Percentiles rank a stretch among this genome's conserved stretches.
phyloP scores from a whole-genome alignment of 92 coral and sea anemone species.

The Desmophyllum pertusum region DNA sequence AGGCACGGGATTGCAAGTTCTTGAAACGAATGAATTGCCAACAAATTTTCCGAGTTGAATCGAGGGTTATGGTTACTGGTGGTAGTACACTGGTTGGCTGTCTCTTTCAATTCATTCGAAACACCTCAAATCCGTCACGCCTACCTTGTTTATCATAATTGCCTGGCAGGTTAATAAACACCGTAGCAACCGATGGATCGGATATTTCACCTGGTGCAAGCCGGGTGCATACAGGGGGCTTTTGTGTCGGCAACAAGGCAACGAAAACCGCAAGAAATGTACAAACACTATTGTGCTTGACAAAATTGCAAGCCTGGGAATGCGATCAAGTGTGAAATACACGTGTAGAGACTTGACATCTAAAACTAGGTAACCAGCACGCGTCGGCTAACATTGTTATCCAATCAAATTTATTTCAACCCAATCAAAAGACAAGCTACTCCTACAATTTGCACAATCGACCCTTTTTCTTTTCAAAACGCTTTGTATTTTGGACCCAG shows the following conservation, averaged over 20 bases:
- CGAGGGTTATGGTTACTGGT: background rate
- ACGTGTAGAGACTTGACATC: constrained; percentile 13
- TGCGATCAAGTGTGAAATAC: constrained; percentile 16
- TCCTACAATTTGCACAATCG: background rate
- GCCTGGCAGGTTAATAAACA: constrained; percentile 33
- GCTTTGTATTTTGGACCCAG: background rate
- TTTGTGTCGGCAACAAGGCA: constrained; percentile 44
- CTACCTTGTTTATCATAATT: constrained; percentile 38
- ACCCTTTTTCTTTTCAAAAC: background rate
- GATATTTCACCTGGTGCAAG: constrained; percentile 37
- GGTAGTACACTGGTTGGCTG: background rate
- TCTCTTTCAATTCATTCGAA: background rate
- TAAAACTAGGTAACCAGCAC: constrained; percentile 8
- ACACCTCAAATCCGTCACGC: constrained; percentile 38
- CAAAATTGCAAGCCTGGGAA: background rate
- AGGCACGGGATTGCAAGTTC: background rate
- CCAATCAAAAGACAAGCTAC: background rate
- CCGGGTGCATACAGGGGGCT: constrained; percentile 1
- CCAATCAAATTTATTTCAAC: background rate
- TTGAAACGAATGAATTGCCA: background rate
- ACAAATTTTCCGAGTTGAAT: background rate
- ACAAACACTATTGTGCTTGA: constrained; percentile 12
- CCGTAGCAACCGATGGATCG: constrained; percentile 37
- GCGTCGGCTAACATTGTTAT: background rate
- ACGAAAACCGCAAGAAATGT: constrained; percentile 29